Evolutionary conservation across 1,140 invertebrate species (phyloP).

Genomic region (Drosophila baimaii): DNA sequence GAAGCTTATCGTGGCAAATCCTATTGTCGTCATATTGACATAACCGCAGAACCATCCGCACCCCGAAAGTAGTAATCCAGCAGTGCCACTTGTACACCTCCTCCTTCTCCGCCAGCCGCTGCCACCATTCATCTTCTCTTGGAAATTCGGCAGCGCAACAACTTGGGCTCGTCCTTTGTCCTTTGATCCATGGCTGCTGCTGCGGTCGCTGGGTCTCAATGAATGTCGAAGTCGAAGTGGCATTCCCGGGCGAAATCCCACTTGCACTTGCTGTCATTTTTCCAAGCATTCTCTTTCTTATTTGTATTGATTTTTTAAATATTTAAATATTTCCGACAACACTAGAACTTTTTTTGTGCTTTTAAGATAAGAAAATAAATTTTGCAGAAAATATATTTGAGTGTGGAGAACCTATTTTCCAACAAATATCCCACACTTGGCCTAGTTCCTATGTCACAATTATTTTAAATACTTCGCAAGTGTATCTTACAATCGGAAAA

Average conservation of each 20-base stretch:
- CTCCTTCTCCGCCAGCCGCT: not conserved
- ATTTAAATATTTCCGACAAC: not conserved
- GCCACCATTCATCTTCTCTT: constrained; percentile 27
- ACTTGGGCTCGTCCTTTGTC: constrained; percentile 61
- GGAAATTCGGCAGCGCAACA: constrained; percentile 53
- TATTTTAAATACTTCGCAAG: not conserved
- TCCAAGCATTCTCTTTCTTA: not conserved
- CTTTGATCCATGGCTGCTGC: constrained; percentile 55
- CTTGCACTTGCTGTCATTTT: constrained; percentile 42
- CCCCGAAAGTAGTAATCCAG: constrained; percentile 54
- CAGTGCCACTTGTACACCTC: constrained; percentile 9
- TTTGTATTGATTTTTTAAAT: not conserved
- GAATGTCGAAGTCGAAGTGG: constrained; percentile 30
- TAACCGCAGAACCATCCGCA: constrained; percentile 66
- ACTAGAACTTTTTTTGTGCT: not conserved
- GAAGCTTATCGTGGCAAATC: constrained; percentile 77
- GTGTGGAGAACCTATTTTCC: not conserved
- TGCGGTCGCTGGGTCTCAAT: constrained; percentile 54
- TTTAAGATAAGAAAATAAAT: not conserved
- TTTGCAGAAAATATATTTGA: not conserved
- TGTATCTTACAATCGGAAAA: constrained; percentile 8
- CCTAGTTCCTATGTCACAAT: not conserved
- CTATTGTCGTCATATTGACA: constrained; percentile 82
- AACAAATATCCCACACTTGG: not conserved
- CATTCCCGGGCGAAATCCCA: constrained; percentile 13